phyloP scores from a whole-genome alignment of 2,797 vertebrate genomes.

The Labeo calbasu region DNA sequence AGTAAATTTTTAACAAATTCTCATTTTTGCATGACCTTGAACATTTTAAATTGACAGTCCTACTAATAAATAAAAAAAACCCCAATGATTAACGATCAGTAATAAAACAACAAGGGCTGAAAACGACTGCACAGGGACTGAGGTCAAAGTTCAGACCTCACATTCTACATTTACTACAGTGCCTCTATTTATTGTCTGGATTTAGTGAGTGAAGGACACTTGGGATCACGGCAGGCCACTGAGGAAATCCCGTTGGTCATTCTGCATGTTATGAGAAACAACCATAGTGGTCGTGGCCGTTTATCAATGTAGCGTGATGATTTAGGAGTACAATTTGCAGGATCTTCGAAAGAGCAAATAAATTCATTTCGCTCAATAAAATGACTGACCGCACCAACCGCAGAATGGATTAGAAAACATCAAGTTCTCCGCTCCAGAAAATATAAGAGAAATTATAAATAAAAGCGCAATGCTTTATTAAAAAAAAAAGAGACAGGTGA shows the following conservation, averaged over 20 bases:
- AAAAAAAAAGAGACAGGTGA: not conserved
- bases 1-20: not conserved
- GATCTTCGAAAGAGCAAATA: not conserved
- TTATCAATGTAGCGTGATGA: conserved; percentile 11
- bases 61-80: conserved; percentile 13
- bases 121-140: conserved; percentile 1
- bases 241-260: not conserved
- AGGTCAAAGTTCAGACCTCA: conserved; percentile 31
- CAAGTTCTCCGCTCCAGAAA: not conserved
- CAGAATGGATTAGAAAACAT: conserved; percentile 25
- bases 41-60: not conserved
- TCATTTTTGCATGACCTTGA: not conserved
- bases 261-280: conserved; percentile 17
- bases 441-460: conserved; percentile 32
- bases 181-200: conserved; percentile 29
- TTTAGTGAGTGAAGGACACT: conserved; percentile 22
- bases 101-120: conserved; percentile 27
- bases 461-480: conserved; percentile 1
- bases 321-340: conserved; percentile 33
- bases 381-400: not conserved
- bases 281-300: not conserved
- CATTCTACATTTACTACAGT: conserved; percentile 16
- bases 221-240: conserved; percentile 1
- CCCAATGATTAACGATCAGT: conserved; percentile 19
- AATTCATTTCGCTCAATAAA: conserved; percentile 18